A percentile compares a stretch with the other conserved stretches of the same genome.
phyloP scores from a whole-genome alignment of 1,140 invertebrate genomes.

The Chymomyza costata region DNA sequence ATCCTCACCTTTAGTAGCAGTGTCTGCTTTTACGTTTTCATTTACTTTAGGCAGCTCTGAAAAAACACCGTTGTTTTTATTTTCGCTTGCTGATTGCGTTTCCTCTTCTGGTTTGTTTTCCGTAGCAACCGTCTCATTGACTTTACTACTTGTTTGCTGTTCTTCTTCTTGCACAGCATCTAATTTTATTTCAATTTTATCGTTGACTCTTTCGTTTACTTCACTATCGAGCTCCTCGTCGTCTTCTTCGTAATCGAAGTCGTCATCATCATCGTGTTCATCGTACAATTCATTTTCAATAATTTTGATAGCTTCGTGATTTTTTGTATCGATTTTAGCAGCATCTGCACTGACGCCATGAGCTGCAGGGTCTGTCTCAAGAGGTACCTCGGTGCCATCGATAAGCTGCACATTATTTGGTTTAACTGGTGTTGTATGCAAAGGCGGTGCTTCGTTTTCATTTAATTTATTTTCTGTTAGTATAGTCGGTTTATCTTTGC shows the following conservation, averaged over 20 bases:
- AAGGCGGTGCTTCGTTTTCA: slow-evolving; percentile 7
- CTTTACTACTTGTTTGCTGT: too few relatives aligned
- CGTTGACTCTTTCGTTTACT: slow-evolving; percentile 26
- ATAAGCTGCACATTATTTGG: slow-evolving; percentile 43
- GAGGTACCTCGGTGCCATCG: slow-evolving; percentile 56
- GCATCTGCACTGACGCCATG: slow-evolving; percentile 15
- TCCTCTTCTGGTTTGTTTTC: too few relatives aligned
- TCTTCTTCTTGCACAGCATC: slow-evolving; percentile 2
- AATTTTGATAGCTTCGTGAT: slow-evolving; percentile 23
- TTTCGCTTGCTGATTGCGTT: too few relatives aligned
- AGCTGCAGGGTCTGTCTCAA: slow-evolving; percentile 28
- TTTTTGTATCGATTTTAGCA: slow-evolving; percentile 6
- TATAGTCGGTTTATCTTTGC: slow-evolving; percentile 28
- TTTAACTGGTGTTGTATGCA: slow-evolving; percentile 34
- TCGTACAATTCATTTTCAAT: slow-evolving; percentile 17
- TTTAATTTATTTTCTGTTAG: slow-evolving; percentile 32
- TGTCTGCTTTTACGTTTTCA: background rate
- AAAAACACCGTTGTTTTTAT: too few relatives aligned
- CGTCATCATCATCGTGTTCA: slow-evolving; percentile 24
- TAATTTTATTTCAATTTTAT: slow-evolving; percentile 18
- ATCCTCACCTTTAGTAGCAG: slow-evolving; percentile 11
- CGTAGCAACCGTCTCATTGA: too few relatives aligned
- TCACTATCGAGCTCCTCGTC: slow-evolving; percentile 26
- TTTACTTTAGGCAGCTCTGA: too few relatives aligned
- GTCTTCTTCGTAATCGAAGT: slow-evolving; percentile 14